Conservation (phyloP, 2,888 invertebrate genomes). For the Amphipoea lucens region DNA sequence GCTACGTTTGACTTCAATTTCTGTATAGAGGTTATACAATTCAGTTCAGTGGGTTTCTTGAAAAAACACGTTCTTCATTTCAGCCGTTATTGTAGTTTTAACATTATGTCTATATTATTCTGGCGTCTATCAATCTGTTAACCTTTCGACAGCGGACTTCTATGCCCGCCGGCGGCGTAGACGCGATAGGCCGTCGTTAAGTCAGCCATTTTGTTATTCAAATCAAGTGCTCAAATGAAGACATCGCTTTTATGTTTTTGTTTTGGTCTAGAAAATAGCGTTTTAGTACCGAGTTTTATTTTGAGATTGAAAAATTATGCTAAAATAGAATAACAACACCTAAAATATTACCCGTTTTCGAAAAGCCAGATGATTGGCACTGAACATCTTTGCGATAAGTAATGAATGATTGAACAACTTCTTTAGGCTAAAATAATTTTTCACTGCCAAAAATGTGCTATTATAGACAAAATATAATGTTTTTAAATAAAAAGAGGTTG, state of each 20-base stretch:
- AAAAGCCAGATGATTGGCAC: too few species aligned
- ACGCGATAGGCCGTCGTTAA: slow-evolving; percentile 12
- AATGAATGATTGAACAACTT: neutral
- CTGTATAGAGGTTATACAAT: slow-evolving; percentile 5
- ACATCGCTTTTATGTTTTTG: slow-evolving; percentile 14
- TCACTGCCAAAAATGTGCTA: too few species aligned
- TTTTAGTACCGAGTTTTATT: neutral
- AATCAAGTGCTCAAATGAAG: slow-evolving; percentile 38
- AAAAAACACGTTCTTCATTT: slow-evolving; percentile 33
- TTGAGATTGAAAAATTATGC: neutral
- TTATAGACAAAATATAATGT: too few species aligned
- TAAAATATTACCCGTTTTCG: too few species aligned
- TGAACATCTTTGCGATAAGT: too few species aligned
- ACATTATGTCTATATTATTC: slow-evolving; percentile 22
- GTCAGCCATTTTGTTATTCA: slow-evolving; percentile 37
- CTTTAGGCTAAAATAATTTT: neutral
- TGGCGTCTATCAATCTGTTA: slow-evolving; percentile 15
- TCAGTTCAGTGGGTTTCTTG: slow-evolving; percentile 15
- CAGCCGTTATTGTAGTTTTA: slow-evolving; percentile 27
- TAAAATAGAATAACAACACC: too few species aligned
- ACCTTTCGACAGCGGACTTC: slow-evolving; percentile 21
- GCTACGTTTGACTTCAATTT: slow-evolving; percentile 20
- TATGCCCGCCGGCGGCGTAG: slow-evolving; percentile 25
- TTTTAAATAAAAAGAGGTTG: neutral
- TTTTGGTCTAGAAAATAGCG: slow-evolving; percentile 1